Evolutionary conservation across 2,113 vertebrate species (phyloP).

Genomic region (Pelecanoides urinatrix): DNA sequence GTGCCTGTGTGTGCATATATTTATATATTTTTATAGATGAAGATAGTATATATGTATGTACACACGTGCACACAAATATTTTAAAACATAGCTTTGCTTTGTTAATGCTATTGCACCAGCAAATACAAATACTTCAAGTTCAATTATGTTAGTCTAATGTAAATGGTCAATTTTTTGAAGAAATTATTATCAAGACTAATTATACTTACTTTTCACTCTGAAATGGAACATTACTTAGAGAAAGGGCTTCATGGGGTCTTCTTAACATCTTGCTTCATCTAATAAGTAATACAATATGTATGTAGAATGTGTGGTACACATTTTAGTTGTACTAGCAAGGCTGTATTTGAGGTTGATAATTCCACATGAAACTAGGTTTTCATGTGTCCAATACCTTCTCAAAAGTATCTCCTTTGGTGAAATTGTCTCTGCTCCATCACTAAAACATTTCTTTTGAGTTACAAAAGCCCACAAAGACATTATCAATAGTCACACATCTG

Average conservation of each 20-base stretch:
- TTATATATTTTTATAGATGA: not conserved
- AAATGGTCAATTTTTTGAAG: not conserved
- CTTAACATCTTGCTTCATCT: not conserved
- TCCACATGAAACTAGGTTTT: not conserved
- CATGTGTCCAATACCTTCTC: not conserved
- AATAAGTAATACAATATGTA: not conserved
- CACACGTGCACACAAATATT: not conserved
- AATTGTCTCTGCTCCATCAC: not conserved
- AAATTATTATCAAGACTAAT: not conserved
- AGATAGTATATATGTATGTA: fast-evolving
- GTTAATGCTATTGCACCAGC: not conserved
- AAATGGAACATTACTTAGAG: not conserved
- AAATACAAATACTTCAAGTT: not conserved
- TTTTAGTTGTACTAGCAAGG: not conserved
- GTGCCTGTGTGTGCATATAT: fast-evolving
- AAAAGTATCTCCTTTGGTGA: not conserved
- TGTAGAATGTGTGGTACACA: not conserved
- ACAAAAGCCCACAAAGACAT: not conserved
- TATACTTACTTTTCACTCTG: not conserved
- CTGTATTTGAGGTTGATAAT: not conserved
- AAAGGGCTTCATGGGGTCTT: not conserved
- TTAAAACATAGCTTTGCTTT: not conserved
- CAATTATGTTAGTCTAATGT: not conserved
- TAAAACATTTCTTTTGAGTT: not conserved
- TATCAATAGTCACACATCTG: not conserved